These are phyloP conservation scores for Ailuropoda melanoleuca DNA, from an alignment of 2,113 vertebrate species.

Conservation along the genomic window DNA sequence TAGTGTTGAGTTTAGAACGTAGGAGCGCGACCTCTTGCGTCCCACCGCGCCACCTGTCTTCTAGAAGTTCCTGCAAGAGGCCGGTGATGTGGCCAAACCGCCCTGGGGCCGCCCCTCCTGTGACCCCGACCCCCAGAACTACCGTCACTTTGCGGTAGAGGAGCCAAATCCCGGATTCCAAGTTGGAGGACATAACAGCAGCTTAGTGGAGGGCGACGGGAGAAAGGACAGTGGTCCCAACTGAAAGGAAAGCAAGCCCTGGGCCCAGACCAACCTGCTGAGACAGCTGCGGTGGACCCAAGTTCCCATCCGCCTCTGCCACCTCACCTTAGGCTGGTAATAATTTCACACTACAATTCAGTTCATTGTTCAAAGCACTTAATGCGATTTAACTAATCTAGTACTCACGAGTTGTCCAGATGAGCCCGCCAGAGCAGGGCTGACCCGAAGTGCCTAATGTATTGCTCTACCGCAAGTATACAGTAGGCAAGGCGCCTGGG, in stretches of 20 bases:
- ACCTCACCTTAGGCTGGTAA: not conserved
- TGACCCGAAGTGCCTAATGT: not conserved
- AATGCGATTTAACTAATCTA: too few species aligned
- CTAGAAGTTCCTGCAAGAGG: not conserved
- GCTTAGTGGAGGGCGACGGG: not conserved
- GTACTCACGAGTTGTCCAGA: not conserved
- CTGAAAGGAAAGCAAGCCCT: not conserved
- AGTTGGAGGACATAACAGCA: not conserved
- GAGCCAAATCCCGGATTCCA: not conserved
- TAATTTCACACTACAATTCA: not conserved
- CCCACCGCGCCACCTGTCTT: not conserved
- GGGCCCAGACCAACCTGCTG: not conserved
- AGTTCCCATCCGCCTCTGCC: not conserved
- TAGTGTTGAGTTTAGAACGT: not conserved
- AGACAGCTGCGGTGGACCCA: not conserved
- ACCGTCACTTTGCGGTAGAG: not conserved
- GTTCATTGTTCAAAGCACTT: not conserved
- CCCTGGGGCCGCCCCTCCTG: not conserved
- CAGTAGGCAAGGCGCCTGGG: not conserved
- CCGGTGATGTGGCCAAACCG: not conserved
- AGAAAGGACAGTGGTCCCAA: not conserved
- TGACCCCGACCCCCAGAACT: not conserved
- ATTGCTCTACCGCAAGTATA: not conserved
- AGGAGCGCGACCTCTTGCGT: not conserved
- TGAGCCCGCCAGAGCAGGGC: not conserved